Evolutionary conservation across 2,888 invertebrate species (phyloP), one percentile per base, ranked within the genome.

Genomic region (Xanthostigma xanthostigma): DNA sequence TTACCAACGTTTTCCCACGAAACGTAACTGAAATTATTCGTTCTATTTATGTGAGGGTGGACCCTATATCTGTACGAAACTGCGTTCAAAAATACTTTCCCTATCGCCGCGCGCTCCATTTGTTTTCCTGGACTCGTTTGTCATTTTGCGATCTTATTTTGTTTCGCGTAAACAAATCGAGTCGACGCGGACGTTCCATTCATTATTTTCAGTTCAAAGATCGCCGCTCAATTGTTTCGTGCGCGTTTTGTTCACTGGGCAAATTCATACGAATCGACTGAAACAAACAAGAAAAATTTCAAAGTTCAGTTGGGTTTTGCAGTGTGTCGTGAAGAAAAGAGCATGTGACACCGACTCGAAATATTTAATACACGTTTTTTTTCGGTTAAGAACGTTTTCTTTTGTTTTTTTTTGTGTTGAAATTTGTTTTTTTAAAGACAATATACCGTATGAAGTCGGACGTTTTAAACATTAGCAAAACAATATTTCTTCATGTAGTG

Each of bases 271-370:
- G 53, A 51, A 49, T 45, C 38, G 35, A 41, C 39, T 49, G 52
- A 41, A 50, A 27, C 27, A 53, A 51, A 48, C 50, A 53, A 6
- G 53, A 53, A 54, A 54, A 53, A 50, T 50, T 54, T 53, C 54
- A 49, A 52, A 51, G 50, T 54, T 54, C 50, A 51, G 53, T 51
- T 53, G 52, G 27, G 27, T 27, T 50, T 53, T 53, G 49, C 49
- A 54, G 50, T 53, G 51, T 49, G 50, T 54, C 42, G 52, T 44
- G 51, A 51, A 51, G 53, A 51, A 54, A 54, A 54, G 53, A 6
- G 27, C 27, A 53, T 50, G 51, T 52, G 50, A 51, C 49, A 37
- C 50, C 46, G 6, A 27, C 27, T 27, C 27, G 5, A 27, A 27
- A 27, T 27, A 27, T 6, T 6, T 3, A 5, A 27, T 27, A 27